Conservation (phyloP, 2,113 vertebrate genomes). For the Sialia sialis region DNA sequence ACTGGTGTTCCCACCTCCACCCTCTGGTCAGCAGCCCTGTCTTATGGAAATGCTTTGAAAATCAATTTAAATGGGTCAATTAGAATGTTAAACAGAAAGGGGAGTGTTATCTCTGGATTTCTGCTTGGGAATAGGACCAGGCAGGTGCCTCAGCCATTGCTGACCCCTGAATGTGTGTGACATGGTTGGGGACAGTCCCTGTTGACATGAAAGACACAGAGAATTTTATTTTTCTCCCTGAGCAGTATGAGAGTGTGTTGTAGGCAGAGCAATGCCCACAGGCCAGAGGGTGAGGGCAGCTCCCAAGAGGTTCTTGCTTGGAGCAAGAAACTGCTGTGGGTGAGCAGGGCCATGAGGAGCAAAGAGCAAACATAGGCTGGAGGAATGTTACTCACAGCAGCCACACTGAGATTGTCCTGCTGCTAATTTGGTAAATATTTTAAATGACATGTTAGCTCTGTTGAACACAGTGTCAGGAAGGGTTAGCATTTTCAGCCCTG, state of each 20-base stretch:
- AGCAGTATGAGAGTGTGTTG: neutral
- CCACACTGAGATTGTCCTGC: neutral
- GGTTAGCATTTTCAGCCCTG: slow-evolving; percentile 1
- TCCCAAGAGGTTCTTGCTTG: neutral
- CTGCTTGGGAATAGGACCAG: neutral
- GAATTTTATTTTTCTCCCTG: neutral
- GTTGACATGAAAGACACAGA: neutral
- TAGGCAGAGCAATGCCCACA: neutral
- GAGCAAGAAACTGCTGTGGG: neutral
- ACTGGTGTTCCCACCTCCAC: neutral
- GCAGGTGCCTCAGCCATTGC: neutral
- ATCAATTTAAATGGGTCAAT: neutral
- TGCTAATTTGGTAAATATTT: neutral
- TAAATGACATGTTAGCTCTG: neutral
- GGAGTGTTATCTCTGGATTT: neutral
- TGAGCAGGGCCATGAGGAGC: neutral
- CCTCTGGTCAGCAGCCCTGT: neutral
- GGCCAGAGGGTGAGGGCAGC: neutral
- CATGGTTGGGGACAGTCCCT: neutral
- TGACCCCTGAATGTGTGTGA: fast-evolving
- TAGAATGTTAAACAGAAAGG: neutral
- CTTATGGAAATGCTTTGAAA: neutral
- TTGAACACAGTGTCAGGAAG: neutral
- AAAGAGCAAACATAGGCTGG: neutral
- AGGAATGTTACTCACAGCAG: neutral